These are phyloP conservation scores for Alviniconcha marisindica DNA, from an alignment of 1,140 invertebrate genomes.

Conservation along the genomic window DNA sequence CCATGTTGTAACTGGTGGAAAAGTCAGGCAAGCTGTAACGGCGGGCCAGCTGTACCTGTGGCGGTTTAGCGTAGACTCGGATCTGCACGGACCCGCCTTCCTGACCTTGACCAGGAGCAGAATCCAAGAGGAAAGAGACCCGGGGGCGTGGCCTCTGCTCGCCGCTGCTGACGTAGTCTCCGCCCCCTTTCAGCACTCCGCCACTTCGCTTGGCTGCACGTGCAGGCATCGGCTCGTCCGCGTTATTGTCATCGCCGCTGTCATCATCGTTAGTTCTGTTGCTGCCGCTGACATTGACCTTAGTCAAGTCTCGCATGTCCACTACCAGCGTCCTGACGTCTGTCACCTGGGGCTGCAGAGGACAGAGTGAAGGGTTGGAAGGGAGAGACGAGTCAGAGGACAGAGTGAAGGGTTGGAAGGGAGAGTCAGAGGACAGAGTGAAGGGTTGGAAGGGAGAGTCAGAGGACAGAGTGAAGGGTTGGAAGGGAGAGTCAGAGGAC, in stretches of 20 bases:
- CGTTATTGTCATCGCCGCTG: not conserved
- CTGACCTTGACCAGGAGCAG: not conserved
- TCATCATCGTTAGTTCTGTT: not conserved
- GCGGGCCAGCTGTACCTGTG: not conserved
- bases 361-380: no score
- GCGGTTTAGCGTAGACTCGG: not conserved
- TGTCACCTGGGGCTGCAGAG: conserved; percentile 6
- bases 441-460: no score
- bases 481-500: no score
- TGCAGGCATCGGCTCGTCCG: not conserved
- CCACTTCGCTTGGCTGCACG: not conserved
- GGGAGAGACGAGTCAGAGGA: not conserved
- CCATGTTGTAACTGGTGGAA: no score
- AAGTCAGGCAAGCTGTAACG: no score
- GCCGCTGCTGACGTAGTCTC: not conserved
- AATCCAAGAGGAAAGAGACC: conserved; percentile 17
- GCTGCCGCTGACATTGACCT: not conserved
- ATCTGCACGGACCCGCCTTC: conserved; percentile 2
- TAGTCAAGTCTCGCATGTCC: conserved; percentile 22
- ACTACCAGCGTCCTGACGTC: conserved; percentile 5
- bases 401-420: not conserved
- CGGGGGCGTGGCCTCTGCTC: conserved; percentile 12
- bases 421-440: not conserved
- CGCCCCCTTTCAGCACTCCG: conserved; percentile 20
- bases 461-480: no score